Evolutionary conservation across 2,888 invertebrate species (phyloP).

Genomic region (Clunio marinus): DNA sequence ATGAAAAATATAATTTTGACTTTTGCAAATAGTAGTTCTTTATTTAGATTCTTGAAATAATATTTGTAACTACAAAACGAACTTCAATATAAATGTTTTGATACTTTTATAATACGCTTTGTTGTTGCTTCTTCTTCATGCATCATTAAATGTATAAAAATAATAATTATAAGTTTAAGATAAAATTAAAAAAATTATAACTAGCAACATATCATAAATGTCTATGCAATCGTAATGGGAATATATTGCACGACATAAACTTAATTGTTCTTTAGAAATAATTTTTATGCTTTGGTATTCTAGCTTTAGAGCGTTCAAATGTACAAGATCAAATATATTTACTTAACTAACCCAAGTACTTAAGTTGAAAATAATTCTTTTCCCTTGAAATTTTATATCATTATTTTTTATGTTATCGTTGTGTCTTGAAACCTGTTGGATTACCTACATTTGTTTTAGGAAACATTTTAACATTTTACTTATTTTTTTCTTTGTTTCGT

Average conservation of each 20-base stretch:
- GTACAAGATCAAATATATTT: no score
- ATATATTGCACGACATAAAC: conserved; percentile 12
- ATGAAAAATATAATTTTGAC: no score
- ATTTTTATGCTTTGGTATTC: background rate
- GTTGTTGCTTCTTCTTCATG: background rate
- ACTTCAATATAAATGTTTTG: background rate
- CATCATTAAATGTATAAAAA: background rate
- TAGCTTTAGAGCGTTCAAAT: background rate
- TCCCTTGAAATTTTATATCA: background rate
- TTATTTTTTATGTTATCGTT: conserved; percentile 18
- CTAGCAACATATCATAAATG: conserved; percentile 17
- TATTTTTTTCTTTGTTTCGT: background rate
- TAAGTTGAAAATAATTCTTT: background rate
- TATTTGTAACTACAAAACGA: conserved; percentile 22
- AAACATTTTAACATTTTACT: conserved; percentile 3
- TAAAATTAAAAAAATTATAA: background rate
- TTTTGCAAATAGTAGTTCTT: conserved; percentile 18
- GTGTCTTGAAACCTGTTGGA: conserved; percentile 28
- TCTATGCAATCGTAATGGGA: conserved; percentile 17
- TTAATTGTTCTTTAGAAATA: background rate
- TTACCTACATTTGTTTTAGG: background rate
- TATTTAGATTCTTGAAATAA: conserved; percentile 9
- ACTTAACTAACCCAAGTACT: no score
- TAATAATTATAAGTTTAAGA: background rate
- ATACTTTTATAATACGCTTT: conserved; percentile 18